A percentile compares a stretch with the other conserved stretches of the same genome.
phyloP scores from a whole-genome alignment of 2,888 invertebrate genomes.

The Drosophila hawaiiensis region DNA sequence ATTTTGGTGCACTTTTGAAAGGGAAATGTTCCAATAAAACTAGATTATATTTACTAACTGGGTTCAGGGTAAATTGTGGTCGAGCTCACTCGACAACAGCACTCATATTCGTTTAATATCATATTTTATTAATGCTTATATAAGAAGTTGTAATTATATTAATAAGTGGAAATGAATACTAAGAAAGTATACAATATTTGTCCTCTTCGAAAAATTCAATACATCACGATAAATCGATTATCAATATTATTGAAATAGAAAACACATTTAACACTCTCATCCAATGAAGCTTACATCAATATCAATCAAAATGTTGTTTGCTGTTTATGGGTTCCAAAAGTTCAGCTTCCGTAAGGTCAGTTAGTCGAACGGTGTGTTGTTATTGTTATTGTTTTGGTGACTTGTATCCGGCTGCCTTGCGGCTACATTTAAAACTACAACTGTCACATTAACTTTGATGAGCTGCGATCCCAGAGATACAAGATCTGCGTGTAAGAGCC shows the following conservation, averaged over 20 bases:
- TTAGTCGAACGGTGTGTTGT: conserved; percentile 17
- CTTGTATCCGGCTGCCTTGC: conserved; percentile 49
- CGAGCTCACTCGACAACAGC: no score
- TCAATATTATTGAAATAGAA: background rate
- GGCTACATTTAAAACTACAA: conserved; percentile 60
- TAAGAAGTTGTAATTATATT: background rate
- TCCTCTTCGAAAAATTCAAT: background rate
- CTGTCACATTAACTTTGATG: conserved; percentile 79
- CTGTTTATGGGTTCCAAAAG: background rate
- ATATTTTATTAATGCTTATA: background rate
- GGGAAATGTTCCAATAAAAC: no score
- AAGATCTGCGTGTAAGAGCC: conserved; percentile 20
- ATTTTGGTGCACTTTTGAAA: no score
- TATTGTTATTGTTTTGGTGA: background rate
- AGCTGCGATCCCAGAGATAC: conserved; percentile 58
- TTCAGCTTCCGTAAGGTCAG: conserved; percentile 44
- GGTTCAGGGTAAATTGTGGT: no score
- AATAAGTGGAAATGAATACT: background rate
- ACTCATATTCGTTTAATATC: background rate
- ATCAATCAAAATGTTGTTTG: background rate
- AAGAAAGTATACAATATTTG: background rate
- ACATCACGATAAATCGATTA: background rate
- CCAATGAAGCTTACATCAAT: conserved; percentile 1
- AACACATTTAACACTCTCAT: background rate
- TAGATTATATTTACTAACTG: no score